Base-by-base conservation (phyloP, 2,797 vertebrate genomes). In the Spatula versicolor region DNA sequence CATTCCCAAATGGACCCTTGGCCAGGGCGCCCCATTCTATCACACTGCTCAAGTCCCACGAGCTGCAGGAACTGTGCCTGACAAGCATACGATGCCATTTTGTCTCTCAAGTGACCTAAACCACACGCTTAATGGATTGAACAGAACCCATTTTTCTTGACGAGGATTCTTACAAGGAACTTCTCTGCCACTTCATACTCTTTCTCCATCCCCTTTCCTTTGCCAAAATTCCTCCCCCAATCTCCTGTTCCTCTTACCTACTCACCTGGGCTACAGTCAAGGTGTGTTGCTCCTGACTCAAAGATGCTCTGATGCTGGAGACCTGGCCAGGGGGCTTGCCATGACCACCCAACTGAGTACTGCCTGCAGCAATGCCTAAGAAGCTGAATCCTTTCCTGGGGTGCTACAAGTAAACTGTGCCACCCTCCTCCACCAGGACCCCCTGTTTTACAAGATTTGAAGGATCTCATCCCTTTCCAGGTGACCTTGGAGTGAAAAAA, bases 11-110 rank as follows among this genome's bases (percentile, higher is more conserved):
- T 39, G 20, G 43, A 35, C 19, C 6, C 33, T 48, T 21, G 20
- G 43, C 35, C 58, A 16, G 54, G 16, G 19, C 30, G 30, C 13
- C 55, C 59, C 4, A 7, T 62, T 74, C 58, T 77, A 26, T 39
- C 35, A 22, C 43, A 16, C 25, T 2, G 0, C 16, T 59, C 25
- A 33, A 35, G 13, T n/a, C 28, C 8, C 0, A 16, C 2, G 1
- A 1, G 3, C 46, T 23, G 13, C 23, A 55, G 33, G 17, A 69
- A 15, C 39, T 23, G 17, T 13, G 7, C 30, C 48, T 63, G 41
- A 31, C 16, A 72, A 55, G 26, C 23, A 39, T 3, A 43, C 0
- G 0, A 37, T 43, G 26, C 39, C 25, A 62, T 41, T 72, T 54
- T 6, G 11, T 7, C 0, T 22, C 19, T 41, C 22, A 37, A 58